Evolutionary conservation across 2,888 invertebrate genomes (phyloP), one percentile per base, ranked within the genome.

Genomic region (Drosophila anomelani): DNA sequence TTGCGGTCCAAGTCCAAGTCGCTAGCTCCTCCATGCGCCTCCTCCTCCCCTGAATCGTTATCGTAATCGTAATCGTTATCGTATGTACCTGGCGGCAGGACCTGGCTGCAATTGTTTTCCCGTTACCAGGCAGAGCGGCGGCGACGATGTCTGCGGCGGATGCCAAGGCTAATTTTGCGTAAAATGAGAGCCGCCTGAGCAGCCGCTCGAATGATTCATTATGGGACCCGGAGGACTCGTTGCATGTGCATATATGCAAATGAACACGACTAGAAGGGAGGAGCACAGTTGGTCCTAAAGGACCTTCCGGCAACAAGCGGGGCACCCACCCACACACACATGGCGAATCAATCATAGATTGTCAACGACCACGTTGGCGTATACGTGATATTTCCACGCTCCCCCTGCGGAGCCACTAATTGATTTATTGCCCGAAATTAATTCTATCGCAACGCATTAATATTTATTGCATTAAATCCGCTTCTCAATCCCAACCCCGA

Each of bases 121-220:
- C 75, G 80, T 51, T 51, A 15, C 76, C 70, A 66, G 73, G 36
- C 20, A 20, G 41, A 57, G 72, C 56, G 34, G 72, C 56, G 34
- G 20, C 39, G 13, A 23, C 44, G 36, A 26, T 57, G 80, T 88
- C 88, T 88, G 84, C 79, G 68, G 67, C 84, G 84, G 88, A 85
- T 86, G 84, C 76, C 73, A 63, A 75, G 68, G 85, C 84, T 88
- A 85, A 85, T 85, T 88, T 83, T 86, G 84, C 84, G 88, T 85
- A 72, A 85, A 85, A 88, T 85, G 77, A 86, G 81, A 68, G 51
- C 51, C 51, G 55, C 56, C 56, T 23, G 62, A 51, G 61, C 43
- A 49, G 32, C 49, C 72, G 64, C 75, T 59, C 64, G 72, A 71
- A 88, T 85, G 86, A 85, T 84, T 85, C 84, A 85, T 83, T 86